A percentile compares a stretch with the other conserved stretches of the same genome.
phyloP scores from a whole-genome alignment of 2,113 vertebrate species.

The Scomber scombrus region DNA sequence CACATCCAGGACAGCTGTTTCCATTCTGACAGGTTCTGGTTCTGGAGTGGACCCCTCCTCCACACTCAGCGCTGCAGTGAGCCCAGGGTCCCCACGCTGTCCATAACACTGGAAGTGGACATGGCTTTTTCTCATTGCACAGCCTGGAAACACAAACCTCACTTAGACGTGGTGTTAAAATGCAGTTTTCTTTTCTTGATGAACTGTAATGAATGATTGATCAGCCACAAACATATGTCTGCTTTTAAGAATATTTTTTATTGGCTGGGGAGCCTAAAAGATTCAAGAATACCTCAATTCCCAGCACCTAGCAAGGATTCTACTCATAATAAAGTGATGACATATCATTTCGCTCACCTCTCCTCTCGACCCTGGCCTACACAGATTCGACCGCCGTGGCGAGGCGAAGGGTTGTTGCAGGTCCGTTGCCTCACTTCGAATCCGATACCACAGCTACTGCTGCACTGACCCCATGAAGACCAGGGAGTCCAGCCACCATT shows the following conservation, averaged over 20 bases:
- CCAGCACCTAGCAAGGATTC: no score
- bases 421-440: constrained; percentile 96
- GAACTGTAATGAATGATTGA: neutral
- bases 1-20: constrained; percentile 91
- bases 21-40: constrained; percentile 92
- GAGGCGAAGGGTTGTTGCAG: constrained; percentile 95
- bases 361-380: constrained; percentile 96
- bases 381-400: constrained; percentile 93
- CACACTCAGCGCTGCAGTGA: constrained; percentile 92
- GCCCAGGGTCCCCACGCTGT: constrained; percentile 94
- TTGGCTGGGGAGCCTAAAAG: neutral
- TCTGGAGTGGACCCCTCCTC: constrained; percentile 94
- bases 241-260: neutral
- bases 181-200: neutral
- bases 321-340: neutral
- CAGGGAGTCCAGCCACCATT: constrained; percentile 98
- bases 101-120: constrained; percentile 92
- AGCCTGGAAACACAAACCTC: constrained; percentile 83
- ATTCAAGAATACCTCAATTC: neutral
- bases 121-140: constrained; percentile 93
- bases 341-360: constrained; percentile 80
- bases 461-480: constrained; percentile 95
- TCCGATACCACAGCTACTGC: constrained; percentile 95
- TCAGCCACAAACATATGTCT: no score
- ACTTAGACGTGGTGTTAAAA: neutral